Conservation (phyloP, 2,797 vertebrate species). For the Enteromius radiatus region DNA sequence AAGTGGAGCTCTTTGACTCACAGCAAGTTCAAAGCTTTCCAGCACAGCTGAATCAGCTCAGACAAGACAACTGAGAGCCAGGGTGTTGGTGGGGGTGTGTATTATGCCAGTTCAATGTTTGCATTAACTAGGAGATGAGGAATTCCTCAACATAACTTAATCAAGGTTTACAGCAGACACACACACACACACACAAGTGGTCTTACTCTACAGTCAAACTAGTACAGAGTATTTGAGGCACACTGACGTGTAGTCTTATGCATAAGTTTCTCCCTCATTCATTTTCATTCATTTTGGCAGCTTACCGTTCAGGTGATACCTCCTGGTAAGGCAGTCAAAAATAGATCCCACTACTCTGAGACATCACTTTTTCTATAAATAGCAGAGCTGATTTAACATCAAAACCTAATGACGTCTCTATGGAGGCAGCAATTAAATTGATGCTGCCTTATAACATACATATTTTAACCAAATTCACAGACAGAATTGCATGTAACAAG, state of each 20-base stretch:
- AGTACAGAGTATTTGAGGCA: neutral
- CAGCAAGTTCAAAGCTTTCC: conserved; percentile 25
- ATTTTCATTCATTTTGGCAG: neutral
- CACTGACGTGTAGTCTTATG: neutral
- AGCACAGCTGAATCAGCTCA: conserved; percentile 46
- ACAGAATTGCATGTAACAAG: neutral
- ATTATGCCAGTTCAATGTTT: conserved; percentile 65
- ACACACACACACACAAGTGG: conserved; percentile 1
- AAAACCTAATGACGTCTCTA: neutral
- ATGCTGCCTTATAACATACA: neutral
- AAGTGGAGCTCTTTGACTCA: conserved; percentile 42
- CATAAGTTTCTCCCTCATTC: neutral
- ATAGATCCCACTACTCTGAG: conserved; percentile 38
- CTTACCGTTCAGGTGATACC: conserved; percentile 20
- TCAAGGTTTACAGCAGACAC: conserved; percentile 26
- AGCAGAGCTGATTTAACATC: conserved; percentile 44
- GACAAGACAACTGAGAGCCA: conserved; percentile 26
- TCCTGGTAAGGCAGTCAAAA: conserved; percentile 39
- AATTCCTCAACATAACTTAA: conserved; percentile 67
- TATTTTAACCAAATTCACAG: neutral
- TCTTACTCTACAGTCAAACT: conserved; percentile 25
- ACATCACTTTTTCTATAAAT: conserved; percentile 60
- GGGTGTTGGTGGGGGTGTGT: neutral
- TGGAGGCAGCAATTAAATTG: neutral
- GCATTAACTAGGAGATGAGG: conserved; percentile 66